Percentiles rank a stretch among this genome's conserved stretches.
Evolutionary conservation across 1,140 invertebrate genomes (phyloP).

Genomic region (Drosophila varians): DNA sequence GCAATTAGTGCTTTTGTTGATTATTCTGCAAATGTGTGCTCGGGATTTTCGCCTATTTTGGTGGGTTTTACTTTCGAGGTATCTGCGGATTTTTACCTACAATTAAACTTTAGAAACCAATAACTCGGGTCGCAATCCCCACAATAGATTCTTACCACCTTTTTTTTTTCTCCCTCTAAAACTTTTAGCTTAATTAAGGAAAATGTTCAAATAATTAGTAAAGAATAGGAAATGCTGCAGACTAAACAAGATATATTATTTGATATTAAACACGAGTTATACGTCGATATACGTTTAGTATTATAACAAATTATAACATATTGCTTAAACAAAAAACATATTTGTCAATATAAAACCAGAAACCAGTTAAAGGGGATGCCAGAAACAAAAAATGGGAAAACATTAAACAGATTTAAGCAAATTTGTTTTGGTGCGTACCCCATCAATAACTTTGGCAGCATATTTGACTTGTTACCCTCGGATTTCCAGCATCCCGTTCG

Average conservation of each 20-base stretch:
- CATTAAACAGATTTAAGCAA: slow-evolving; percentile 82
- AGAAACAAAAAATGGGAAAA: slow-evolving; percentile 76
- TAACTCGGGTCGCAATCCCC: too few species aligned
- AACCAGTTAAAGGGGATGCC: slow-evolving; percentile 18
- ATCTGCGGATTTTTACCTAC: background rate
- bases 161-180: too few species aligned
- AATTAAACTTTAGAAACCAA: background rate
- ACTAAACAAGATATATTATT: too few species aligned
- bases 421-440: slow-evolving; percentile 78
- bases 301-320: slow-evolving; percentile 17
- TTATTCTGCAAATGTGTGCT: slow-evolving; percentile 60
- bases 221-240: slow-evolving; percentile 15
- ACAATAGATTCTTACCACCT: too few species aligned
- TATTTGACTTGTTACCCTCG: slow-evolving; percentile 60
- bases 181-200: slow-evolving; percentile 29
- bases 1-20: slow-evolving; percentile 81
- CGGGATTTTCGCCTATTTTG: slow-evolving; percentile 27
- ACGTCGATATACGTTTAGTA: too few species aligned
- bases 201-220: slow-evolving; percentile 15
- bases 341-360: slow-evolving; percentile 57
- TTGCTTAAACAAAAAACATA: slow-evolving; percentile 37
- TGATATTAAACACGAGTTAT: too few species aligned
- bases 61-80: slow-evolving; percentile 9
- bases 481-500: too few species aligned
- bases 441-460: slow-evolving; percentile 79